Evolutionary conservation across 2,888 invertebrate species (phyloP), one percentile per base, ranked within the genome.

Genomic region (Amphipoea lucens): DNA sequence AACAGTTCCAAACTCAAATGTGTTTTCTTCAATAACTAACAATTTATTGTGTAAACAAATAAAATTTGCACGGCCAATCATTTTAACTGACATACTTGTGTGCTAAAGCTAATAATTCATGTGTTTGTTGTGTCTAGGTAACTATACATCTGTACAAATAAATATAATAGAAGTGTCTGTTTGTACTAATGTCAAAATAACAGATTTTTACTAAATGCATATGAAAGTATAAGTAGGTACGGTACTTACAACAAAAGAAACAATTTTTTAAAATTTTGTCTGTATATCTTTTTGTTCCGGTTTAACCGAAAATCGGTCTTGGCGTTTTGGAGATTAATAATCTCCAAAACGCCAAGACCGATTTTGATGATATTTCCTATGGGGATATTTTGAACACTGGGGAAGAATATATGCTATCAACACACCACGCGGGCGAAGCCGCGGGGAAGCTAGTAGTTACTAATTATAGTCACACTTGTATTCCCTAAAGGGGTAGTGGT

Each of bases 31-130:
- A 17, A 23, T 76, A 51, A 60, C 17, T 60, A 78, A 68, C 9
- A n/a, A 23, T 36, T 36, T 23, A 54, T 40, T 36, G 4, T 11
- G 4, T 62, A 66, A 73, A 60, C 57, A 60, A 71, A 48, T 70
- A 23, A 23, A 11, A 73, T 67, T 73, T 42, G n/a, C 36, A 6
- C 51, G 45, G 20, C 2, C 42, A 42, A 57, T 65, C 4, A 71
- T 66, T 74, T 54, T 51, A 80, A 74, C 42, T 74, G 42, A 45
- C n/a, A 17, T 40, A 65, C 7, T 48, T 77, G 12, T 14, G 48
- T 4, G 2, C 5, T 57, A 9, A 40, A 45, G 36, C 36, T 63
- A 54, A 42, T 60, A 9, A 12, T n/a, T 70, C 7, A 65, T 45
- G 17, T 54, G 12, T 42, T 65, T 42, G 42, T 69, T 76, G 17